These are phyloP conservation scores for Phylloscopus whistleri DNA, from an alignment of 2,113 vertebrate genomes.

Conservation along the genomic window DNA sequence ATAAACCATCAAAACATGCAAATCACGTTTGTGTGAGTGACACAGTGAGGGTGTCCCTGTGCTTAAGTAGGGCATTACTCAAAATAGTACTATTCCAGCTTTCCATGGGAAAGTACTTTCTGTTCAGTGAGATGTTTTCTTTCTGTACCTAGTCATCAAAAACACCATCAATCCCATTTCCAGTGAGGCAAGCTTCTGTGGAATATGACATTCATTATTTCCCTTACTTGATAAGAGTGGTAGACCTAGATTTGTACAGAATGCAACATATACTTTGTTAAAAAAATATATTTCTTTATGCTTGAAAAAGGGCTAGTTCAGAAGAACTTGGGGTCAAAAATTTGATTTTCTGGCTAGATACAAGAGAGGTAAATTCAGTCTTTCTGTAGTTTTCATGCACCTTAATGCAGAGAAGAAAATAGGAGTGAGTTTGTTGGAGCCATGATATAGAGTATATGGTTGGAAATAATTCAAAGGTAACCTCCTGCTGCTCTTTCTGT, in stretches of 20 bases:
- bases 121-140: slow-evolving; percentile 62
- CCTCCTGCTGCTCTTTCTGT: not conserved
- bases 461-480: not conserved
- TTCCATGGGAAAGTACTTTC: slow-evolving; percentile 68
- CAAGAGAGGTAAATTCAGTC: not conserved
- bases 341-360: not conserved
- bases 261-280: not conserved
- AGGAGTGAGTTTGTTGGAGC: not conserved
- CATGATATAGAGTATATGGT: not conserved
- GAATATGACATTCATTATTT: slow-evolving; percentile 32
- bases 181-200: slow-evolving; percentile 37
- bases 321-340: not conserved
- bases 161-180: slow-evolving; percentile 48
- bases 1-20: slow-evolving; percentile 14
- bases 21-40: slow-evolving; percentile 41
- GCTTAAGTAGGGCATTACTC: slow-evolving; percentile 57
- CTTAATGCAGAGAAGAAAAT: not conserved
- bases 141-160: slow-evolving; percentile 64
- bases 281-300: not conserved
- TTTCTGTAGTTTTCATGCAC: not conserved
- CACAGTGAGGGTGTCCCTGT: slow-evolving; percentile 59
- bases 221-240: slow-evolving; percentile 29
- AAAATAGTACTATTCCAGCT: slow-evolving; percentile 62
- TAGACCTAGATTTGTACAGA: not conserved
- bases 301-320: not conserved